phyloP scores from a whole-genome alignment of 2,797 vertebrate species.

The Saxicola maurus region DNA sequence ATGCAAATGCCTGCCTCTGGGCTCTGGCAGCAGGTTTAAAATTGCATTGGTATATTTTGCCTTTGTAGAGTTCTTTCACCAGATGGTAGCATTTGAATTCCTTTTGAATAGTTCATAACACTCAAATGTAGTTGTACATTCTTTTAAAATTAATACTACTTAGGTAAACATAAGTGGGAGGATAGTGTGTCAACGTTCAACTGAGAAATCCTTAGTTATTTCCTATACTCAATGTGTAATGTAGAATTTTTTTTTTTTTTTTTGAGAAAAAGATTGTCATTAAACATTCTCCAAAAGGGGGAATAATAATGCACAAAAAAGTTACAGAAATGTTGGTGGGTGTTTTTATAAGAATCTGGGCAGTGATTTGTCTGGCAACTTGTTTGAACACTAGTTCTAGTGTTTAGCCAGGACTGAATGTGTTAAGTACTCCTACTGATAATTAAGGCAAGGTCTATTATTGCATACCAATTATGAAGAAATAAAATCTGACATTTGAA shows the following conservation, averaged over 20 bases:
- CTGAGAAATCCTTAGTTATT: background rate
- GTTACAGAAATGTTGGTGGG: background rate
- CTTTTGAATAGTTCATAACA: background rate
- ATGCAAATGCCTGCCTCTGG: background rate
- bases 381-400: background rate
- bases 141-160: background rate
- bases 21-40: background rate
- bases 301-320: background rate
- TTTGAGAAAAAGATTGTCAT: background rate
- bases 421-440: background rate
- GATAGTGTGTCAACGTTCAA: background rate
- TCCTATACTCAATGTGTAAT: background rate
- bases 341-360: background rate
- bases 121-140: background rate
- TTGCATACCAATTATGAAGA: background rate
- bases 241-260: background rate
- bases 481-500: constrained; percentile 9
- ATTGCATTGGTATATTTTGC: background rate
- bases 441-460: background rate
- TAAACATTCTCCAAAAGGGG: background rate
- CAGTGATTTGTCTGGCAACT: background rate
- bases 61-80: background rate
- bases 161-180: background rate
- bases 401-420: background rate
- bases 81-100: background rate